These are phyloP conservation scores for Capreolus pygargus DNA, from an alignment of 2,113 vertebrate genomes.

Conservation along the genomic window DNA sequence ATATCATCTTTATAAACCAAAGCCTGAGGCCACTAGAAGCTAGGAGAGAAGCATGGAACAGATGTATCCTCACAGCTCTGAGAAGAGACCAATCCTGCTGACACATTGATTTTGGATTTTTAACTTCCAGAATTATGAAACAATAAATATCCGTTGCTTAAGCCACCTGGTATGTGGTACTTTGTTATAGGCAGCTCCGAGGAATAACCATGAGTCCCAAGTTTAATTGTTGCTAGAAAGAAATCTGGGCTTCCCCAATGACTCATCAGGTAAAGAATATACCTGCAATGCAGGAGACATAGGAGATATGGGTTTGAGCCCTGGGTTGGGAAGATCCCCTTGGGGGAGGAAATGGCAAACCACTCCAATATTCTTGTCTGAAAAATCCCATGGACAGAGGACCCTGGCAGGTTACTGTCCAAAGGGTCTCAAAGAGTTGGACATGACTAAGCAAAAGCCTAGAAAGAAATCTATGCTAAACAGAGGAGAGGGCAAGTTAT, in stretches of 20 bases:
- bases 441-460: background rate
- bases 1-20: background rate
- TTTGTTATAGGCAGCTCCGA: background rate
- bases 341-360: background rate
- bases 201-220: background rate
- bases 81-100: background rate
- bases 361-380: background rate
- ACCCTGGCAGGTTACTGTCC: background rate
- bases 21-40: background rate
- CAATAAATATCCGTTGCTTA: background rate
- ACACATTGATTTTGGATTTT: background rate
- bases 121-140: background rate
- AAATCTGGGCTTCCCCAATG: background rate
- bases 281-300: background rate
- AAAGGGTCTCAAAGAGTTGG: background rate
- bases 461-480: background rate
- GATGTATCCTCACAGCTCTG: background rate
- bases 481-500: background rate
- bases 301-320: background rate
- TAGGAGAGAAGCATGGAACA: background rate
- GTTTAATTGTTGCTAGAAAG: background rate
- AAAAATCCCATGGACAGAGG: background rate
- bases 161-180: background rate
- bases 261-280: background rate
- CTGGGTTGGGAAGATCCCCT: background rate